These are phyloP conservation scores for Nycticorax nycticorax DNA, from an alignment of 2,113 vertebrate species.

Conservation along the genomic window DNA sequence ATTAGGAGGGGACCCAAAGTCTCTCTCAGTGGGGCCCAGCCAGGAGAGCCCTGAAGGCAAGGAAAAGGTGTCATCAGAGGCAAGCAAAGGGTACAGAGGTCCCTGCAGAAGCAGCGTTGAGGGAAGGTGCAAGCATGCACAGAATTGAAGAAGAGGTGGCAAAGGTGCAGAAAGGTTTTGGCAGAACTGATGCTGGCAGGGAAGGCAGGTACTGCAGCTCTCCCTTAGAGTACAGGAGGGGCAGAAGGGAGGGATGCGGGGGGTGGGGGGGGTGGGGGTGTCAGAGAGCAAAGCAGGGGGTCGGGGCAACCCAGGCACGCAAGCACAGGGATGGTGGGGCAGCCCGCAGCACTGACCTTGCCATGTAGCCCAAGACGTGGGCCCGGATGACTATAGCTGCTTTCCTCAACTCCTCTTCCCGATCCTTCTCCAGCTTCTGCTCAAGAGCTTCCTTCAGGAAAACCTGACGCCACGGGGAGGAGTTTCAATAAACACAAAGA, in stretches of 20 bases:
- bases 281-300: background rate
- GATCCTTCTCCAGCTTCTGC: constrained; percentile 91
- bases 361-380: constrained; percentile 92
- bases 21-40: background rate
- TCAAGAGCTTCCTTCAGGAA: constrained; percentile 93
- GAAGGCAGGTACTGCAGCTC: background rate
- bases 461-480: constrained; percentile 80
- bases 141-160: background rate
- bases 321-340: constrained; percentile 28
- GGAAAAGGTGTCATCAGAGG: constrained; percentile 3
- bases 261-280: background rate
- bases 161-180: background rate
- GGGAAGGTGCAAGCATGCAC: background rate
- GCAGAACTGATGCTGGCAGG: background rate
- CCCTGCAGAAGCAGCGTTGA: background rate
- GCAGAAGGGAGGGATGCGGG: background rate
- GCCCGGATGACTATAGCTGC: constrained; percentile 90
- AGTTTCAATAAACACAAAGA: constrained; percentile 73
- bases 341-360: constrained; percentile 82
- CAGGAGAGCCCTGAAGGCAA: constrained; percentile 3
- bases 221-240: background rate
- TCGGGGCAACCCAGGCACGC: background rate
- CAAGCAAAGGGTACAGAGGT: background rate
- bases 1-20: background rate
- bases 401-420: constrained; percentile 86